Evolutionary conservation across 2,797 vertebrate genomes (phyloP), one percentile per base, ranked within the genome.

Genomic region (Falco berigora): DNA sequence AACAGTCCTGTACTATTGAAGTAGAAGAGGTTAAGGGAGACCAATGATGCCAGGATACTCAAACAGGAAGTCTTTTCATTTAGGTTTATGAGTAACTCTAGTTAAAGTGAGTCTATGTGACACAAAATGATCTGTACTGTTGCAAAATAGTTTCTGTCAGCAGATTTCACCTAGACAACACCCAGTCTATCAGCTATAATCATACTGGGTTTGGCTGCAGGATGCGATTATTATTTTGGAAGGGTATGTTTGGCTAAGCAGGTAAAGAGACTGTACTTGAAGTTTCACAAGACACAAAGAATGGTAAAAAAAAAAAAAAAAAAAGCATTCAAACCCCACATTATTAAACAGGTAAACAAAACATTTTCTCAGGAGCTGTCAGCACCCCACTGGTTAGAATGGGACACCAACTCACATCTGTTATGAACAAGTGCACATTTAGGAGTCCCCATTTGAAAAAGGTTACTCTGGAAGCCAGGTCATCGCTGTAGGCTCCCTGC

Each of bases 131-230:
- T 80, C 85, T 72, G 71, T 44, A 55, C 77, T 55, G 40, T 90
- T 95, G 88, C 86, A 91, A 91, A 95, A 96, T 14, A 94, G 80
- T 80, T 94, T 88, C 88, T 91, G 84, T 82, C 75, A 91, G 75
- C 63, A 91, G 72, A 94, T 78, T 93, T 91, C 56, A 90, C 50
- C 44, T 9, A 40, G 69, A 42, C 64, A 95, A 93, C 12, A 0
- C 84, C 94, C 87, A 80, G 78, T 67, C 78, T 89, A 67, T 88
- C 61, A 55, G 64, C 49, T 68, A 28, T 22, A 91, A 89, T 75
- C 71, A 64, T 4, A 49, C 75, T 3, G 22, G 61, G 28, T 91
- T 93, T 92, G 83, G 63, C 74, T 74, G 34, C 23, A 89, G 68
- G 68, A 91, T 34, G 72, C 36, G 34, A 77, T 74, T 67, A 63